Percentiles rank a stretch among this genome's conserved stretches.
Evolutionary conservation across 2,888 invertebrate species (phyloP).

Genomic region (Drosophila kambysellisi): DNA sequence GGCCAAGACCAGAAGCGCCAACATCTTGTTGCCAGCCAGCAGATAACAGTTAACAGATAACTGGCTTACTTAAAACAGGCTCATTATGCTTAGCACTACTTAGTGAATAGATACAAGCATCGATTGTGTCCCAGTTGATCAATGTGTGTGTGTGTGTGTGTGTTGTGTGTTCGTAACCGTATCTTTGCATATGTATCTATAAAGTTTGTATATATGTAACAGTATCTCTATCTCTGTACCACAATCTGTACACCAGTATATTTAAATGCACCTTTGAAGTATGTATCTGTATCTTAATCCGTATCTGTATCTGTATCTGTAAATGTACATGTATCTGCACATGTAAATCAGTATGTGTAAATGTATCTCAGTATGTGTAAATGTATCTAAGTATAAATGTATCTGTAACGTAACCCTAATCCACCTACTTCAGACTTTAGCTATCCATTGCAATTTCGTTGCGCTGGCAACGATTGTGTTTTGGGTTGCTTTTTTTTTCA

Average conservation of each 20-base stretch:
- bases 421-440: conserved; percentile 14
- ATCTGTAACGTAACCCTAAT: not conserved
- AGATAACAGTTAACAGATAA: conserved; percentile 15
- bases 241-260: not conserved
- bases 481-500: conserved; percentile 62
- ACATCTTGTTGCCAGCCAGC: too few species aligned
- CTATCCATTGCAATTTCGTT: conserved; percentile 33
- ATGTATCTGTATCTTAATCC: not conserved
- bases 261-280: not conserved
- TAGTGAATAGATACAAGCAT: not conserved
- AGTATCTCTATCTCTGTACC: not conserved
- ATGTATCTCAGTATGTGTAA: not conserved
- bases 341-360: not conserved
- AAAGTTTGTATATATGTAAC: not conserved
- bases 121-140: not conserved
- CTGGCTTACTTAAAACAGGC: conserved; percentile 51
- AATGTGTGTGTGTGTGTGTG: not conserved
- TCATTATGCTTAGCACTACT: conserved; percentile 34
- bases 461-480: conserved; percentile 34
- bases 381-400: not conserved
- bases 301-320: not conserved
- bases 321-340: not conserved
- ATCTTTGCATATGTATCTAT: not conserved
- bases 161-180: not conserved
- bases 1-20: not conserved